A percentile compares a stretch with the other conserved stretches of the same genome.
Conservation (phyloP, 2,888 invertebrate species). For the Drosophila borborema region DNA sequence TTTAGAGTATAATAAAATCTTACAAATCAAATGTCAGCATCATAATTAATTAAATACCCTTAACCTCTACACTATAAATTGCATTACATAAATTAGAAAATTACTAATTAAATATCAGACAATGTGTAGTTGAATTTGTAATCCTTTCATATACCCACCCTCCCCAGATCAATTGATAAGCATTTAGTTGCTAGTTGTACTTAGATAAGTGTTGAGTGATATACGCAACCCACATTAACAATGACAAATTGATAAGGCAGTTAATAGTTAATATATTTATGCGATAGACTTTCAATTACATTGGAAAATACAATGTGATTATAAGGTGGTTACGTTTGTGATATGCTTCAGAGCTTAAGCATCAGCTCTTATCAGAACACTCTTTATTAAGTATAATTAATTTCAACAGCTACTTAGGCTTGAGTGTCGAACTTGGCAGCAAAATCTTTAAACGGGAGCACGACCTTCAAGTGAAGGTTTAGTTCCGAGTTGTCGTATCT, state of each 20-base stretch:
- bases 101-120: neutral
- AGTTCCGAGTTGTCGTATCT: neutral
- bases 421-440: neutral
- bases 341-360: neutral
- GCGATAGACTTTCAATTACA: neutral
- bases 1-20: neutral
- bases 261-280: conserved; percentile 1
- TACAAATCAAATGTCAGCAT: conserved; percentile 7
- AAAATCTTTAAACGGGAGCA: neutral
- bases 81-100: too few relatives aligned
- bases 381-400: neutral
- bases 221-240: conserved; percentile 5
- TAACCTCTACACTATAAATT: neutral
- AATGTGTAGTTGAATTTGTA: neutral
- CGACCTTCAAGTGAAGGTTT: neutral
- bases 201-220: conserved; percentile 29
- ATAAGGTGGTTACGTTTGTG: neutral
- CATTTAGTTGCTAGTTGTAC: conserved; percentile 17
- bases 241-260: conserved; percentile 21
- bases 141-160: neutral
- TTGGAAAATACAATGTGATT: neutral
- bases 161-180: conserved; percentile 29
- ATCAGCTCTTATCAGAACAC: neutral
- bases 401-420: neutral
- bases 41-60: neutral